Conservation (phyloP, 2,113 vertebrate genomes). For the Callionymus lyra region DNA sequence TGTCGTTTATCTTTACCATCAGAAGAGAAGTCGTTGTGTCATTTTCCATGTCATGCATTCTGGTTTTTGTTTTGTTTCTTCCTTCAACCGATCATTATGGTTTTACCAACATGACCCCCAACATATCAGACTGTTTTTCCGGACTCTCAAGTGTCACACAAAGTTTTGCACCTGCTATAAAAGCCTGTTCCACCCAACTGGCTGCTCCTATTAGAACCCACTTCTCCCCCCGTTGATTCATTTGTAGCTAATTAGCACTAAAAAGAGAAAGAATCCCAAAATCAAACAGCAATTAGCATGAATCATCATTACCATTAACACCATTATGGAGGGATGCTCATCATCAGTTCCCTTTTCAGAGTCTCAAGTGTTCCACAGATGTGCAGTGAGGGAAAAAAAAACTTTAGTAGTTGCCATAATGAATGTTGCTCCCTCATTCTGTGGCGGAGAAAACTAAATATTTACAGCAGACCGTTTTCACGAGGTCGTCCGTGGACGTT, state of each 20-base stretch:
- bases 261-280: conserved; percentile 59
- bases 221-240: conserved; percentile 40
- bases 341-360: conserved; percentile 54
- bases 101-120: no score
- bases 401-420: conserved; percentile 18
- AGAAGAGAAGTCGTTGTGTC: no score
- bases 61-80: no score
- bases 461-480: no score
- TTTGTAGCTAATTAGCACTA: conserved; percentile 54
- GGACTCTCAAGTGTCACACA: no score
- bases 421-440: conserved; percentile 20
- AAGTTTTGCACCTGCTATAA: no score
- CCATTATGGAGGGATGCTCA: conserved; percentile 55
- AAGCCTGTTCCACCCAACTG: not conserved
- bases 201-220: conserved; percentile 16
- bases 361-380: conserved; percentile 27
- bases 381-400: conserved; percentile 15
- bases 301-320: conserved; percentile 59
- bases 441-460: no score
- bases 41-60: no score
- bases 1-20: no score
- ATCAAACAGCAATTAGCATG: conserved; percentile 63
- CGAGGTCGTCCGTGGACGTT: no score
- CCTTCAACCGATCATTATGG: no score
- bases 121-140: no score